Percentiles rank a stretch among this genome's conserved stretches.
phyloP scores from a whole-genome alignment of 2,888 invertebrate species.

The Platycnemis pennipes region DNA sequence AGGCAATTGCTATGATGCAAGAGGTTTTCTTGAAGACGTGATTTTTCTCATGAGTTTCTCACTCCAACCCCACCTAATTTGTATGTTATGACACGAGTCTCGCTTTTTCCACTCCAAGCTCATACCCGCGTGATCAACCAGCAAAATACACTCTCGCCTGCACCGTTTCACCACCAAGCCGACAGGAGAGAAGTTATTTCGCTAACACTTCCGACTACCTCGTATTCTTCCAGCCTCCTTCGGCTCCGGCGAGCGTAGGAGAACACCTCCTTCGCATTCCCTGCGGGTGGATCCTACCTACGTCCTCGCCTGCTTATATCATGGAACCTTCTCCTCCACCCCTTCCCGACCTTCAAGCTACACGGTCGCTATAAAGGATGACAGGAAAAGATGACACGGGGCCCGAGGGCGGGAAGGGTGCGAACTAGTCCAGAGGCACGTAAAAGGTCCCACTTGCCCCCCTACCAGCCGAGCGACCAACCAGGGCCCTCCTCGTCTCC shows the following conservation, averaged over 20 bases:
- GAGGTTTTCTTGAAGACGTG: no score
- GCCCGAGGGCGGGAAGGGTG: neutral
- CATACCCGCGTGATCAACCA: neutral
- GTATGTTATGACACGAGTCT: no score
- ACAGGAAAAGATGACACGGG: constrained; percentile 14
- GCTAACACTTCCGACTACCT: neutral
- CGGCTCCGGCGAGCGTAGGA: neutral
- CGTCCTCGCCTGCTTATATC: neutral
- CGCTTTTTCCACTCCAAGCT: no score
- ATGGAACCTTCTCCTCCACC: neutral
- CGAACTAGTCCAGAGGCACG: neutral
- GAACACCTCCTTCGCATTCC: neutral
- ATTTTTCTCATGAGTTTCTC: no score
- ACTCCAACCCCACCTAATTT: no score
- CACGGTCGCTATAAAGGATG: neutral
- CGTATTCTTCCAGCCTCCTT: neutral
- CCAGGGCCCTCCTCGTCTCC: neutral
- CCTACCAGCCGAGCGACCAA: neutral
- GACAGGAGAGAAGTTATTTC: neutral
- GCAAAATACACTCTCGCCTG: neutral
- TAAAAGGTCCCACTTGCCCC: neutral
- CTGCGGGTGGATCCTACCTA: neutral
- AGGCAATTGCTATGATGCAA: no score
- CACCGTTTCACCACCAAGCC: neutral
- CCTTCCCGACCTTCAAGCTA: neutral